These are phyloP conservation scores for Heliconius nattereri DNA, from an alignment of 1,140 invertebrate genomes.

Conservation along the genomic window DNA sequence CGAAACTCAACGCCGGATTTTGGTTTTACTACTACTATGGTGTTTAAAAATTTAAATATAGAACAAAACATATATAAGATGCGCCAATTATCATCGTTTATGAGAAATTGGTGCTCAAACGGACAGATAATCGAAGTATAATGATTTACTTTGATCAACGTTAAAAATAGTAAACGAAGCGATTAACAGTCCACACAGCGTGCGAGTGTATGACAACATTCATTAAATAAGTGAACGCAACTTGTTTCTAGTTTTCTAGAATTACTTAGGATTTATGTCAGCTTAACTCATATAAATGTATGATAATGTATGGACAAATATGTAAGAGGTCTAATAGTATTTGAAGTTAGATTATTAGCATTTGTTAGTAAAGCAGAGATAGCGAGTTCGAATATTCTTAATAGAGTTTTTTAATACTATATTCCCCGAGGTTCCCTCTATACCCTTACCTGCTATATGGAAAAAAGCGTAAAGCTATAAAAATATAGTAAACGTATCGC, in stretches of 20 bases:
- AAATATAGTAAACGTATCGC: too few relatives aligned
- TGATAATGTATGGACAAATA: neutral
- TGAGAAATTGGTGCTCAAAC: neutral
- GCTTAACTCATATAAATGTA: neutral
- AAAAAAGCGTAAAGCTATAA: too few relatives aligned
- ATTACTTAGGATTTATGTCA: constrained; percentile 11
- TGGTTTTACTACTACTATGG: neutral
- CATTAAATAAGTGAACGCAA: neutral
- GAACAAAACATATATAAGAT: too few relatives aligned
- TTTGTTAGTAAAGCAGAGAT: neutral
- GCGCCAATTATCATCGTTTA: neutral
- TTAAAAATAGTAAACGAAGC: constrained; percentile 17
- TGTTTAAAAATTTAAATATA: too few relatives aligned
- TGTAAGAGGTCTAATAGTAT: neutral
- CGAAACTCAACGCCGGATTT: neutral
- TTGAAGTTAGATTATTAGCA: neutral
- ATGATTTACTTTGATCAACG: neutral
- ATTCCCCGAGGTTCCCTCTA: neutral
- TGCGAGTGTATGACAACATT: neutral
- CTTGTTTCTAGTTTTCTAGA: constrained; percentile 8
- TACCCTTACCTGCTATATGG: too few relatives aligned
- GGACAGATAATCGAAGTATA: neutral
- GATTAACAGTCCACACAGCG: constrained; percentile 21
- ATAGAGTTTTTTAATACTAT: too few relatives aligned
- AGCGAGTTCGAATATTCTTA: neutral